A percentile compares a stretch with the other conserved stretches of the same genome.
Evolutionary conservation across 2,113 vertebrate genomes (phyloP).

Genomic region (Cricetomys ansorgei): DNA sequence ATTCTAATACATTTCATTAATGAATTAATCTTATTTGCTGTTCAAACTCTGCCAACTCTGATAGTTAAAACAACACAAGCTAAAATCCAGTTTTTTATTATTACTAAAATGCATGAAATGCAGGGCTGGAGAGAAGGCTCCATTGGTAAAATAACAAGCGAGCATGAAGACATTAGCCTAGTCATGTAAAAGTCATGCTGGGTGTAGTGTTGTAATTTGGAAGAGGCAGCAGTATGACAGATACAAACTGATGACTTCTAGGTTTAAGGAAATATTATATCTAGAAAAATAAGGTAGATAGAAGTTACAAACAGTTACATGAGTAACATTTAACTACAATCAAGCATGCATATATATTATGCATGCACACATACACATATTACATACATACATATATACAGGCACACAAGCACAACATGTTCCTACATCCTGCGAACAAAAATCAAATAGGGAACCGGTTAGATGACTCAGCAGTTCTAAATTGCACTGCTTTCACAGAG

Average conservation of each 20-base stretch:
- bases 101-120: constrained; percentile 4
- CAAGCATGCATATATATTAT: no score
- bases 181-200: not conserved
- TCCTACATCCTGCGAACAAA: not conserved
- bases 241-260: not conserved
- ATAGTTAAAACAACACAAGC: not conserved
- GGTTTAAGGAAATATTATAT: not conserved
- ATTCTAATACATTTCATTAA: not conserved
- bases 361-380: no score
- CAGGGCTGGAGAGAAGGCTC: not conserved
- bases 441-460: not conserved
- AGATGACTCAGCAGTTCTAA: no score
- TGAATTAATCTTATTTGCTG: not conserved
- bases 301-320: not conserved
- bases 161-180: not conserved
- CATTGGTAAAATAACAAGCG: no score
- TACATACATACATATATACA: no score
- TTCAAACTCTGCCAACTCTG: not conserved
- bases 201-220: fast-evolving
- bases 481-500: no score
- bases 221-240: not conserved
- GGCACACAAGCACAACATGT: not conserved
- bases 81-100: not conserved
- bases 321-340: not conserved
- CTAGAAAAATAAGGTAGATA: not conserved